Conservation (phyloP, 2,113 vertebrate species). For the Mastomys natalensis region DNA sequence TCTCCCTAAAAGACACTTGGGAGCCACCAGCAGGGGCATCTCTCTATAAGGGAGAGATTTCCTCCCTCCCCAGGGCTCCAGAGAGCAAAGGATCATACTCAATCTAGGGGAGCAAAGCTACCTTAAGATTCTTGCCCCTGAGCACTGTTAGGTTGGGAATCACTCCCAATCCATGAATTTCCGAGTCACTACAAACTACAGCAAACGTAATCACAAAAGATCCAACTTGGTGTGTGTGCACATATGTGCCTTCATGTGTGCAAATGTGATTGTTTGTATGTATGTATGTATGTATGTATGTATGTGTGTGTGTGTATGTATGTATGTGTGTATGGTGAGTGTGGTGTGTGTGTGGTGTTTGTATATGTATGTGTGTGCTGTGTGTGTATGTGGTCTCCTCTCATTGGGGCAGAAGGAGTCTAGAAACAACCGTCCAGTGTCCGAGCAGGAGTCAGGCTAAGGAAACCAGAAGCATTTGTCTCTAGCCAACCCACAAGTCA, state of each 20-base stretch:
- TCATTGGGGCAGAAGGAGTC: neutral
- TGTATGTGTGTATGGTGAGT: too few species aligned
- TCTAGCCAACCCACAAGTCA: neutral
- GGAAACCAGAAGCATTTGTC: neutral
- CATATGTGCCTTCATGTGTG: neutral
- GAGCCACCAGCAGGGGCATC: neutral
- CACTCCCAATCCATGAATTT: neutral
- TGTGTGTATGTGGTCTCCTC: too few species aligned
- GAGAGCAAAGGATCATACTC: neutral
- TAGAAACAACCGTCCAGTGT: neutral
- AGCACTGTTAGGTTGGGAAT: neutral
- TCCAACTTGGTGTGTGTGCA: neutral
- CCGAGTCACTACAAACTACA: neutral
- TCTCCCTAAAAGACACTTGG: neutral
- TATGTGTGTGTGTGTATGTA: too few species aligned
- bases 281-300: too few species aligned
- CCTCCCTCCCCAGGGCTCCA: neutral
- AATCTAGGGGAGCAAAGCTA: neutral
- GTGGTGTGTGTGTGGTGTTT: neutral
- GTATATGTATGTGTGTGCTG: too few species aligned
- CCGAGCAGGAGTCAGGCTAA: neutral
- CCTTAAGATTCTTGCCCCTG: neutral
- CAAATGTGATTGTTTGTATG: too few species aligned
- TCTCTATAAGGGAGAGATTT: neutral
- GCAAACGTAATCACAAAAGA: neutral